Evolutionary conservation across 1,140 invertebrate species (phyloP).

Genomic region (Drosophila biarmipes): DNA sequence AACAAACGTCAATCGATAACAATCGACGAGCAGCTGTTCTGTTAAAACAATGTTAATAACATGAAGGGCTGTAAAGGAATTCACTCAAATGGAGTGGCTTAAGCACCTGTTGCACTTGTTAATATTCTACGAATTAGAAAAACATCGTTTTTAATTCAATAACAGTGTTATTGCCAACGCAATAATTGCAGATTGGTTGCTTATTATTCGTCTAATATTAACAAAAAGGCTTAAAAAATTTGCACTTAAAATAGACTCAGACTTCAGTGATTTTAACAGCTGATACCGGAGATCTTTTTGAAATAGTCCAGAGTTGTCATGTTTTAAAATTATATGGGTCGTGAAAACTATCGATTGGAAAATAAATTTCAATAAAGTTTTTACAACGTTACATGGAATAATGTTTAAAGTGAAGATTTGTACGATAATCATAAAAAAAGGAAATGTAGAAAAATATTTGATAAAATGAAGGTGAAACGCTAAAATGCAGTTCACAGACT

Average conservation of each 20-base stretch:
- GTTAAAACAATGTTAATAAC: neutral
- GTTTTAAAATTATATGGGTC: no score
- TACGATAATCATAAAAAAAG: no score
- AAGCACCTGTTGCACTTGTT: neutral
- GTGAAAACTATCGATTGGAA: neutral
- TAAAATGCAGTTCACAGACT: no score
- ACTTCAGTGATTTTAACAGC: neutral
- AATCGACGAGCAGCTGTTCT: neutral
- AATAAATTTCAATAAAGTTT: no score
- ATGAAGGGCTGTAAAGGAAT: neutral
- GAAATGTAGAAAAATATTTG: no score
- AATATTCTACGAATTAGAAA: neutral
- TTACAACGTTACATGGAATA: no score
- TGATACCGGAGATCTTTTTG: neutral
- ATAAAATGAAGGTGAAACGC: no score
- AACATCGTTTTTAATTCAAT: neutral
- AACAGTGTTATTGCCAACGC: neutral
- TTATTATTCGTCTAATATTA: neutral
- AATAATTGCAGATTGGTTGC: neutral
- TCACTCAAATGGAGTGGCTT: neutral
- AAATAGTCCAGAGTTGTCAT: neutral
- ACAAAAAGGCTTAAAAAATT: no score
- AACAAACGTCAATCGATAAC: constrained; percentile 8
- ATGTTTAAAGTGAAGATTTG: no score
- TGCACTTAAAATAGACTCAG: neutral